Base-by-base conservation (phyloP, 2,888 invertebrate genomes). In the Ashinkailepas kermadecensis region DNA sequence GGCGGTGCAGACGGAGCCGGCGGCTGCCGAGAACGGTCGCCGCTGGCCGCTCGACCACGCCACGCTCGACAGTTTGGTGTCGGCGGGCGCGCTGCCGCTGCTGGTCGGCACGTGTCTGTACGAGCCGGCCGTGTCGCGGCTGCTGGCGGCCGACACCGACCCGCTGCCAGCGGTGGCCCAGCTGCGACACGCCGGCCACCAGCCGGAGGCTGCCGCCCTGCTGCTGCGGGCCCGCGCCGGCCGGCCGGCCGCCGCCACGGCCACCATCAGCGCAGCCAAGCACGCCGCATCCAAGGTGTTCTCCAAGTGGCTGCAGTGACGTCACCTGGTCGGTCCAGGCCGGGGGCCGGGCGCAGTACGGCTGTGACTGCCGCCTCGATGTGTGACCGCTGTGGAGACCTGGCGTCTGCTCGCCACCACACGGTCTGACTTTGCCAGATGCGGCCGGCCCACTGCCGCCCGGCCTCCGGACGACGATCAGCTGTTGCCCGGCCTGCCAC, bases 281-380 rank as follows among this genome's bases (percentile, higher is more conserved):
- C 70, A 70, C 25, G 70, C 70, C 25, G 70, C 70, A 13, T 70
- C 70, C 39, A 70, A 70, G 70, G 70, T 70, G 39, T 70, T 70
- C 70, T 70, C 70, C 70, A 70, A 70, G 70, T 70, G 70, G 70
- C 70, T 70, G 6, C 70, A 70, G 25, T 70, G 39, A 39, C 39
- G 39, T 39, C 39, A 39, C 2, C 39, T 4, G 39, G 39, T 4
- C 39, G 39, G 39, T 39, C 39, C 39, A 39, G 2, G 39, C 39
- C 39, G 2, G 39, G 39, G 39, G 39, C 39, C 39, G 4, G 39
- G 39, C 39, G 39, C 39, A 39, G 39, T 3, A 4, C 39, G 39
- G 39, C 39, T 39, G 39, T 39, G 39, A 39, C 39, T 39, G 39
- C 39, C 39, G 39, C 39, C 39, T 39, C 39, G 2, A 39, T 4